A percentile compares a stretch with the other conserved stretches of the same genome.
Conservation (phyloP, 2,888 invertebrate genomes). For the Acronicta aceris region DNA sequence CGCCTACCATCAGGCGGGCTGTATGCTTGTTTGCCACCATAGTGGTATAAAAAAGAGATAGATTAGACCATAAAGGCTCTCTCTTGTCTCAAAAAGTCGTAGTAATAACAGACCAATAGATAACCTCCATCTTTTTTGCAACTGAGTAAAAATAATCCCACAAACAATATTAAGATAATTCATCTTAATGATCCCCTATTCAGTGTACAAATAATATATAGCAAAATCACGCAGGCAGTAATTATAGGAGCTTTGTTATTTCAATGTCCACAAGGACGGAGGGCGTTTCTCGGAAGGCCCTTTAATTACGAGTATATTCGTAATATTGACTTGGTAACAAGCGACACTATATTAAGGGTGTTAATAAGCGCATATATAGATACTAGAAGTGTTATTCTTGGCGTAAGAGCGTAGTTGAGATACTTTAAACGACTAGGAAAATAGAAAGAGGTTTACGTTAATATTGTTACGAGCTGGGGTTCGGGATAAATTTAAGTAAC, state of each 20-base stretch:
- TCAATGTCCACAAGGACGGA: slow-evolving; percentile 5
- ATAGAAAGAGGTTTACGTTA: too few species aligned
- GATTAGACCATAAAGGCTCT: too few species aligned
- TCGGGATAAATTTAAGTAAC: too few species aligned
- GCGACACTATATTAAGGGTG: slow-evolving; percentile 15
- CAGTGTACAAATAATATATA: slow-evolving; percentile 8
- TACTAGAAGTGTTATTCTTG: slow-evolving; percentile 2
- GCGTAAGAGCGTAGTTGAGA: neutral
- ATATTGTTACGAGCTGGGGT: too few species aligned
- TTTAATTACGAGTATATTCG: slow-evolving; percentile 22
- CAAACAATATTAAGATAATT: neutral
- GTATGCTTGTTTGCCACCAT: too few species aligned
- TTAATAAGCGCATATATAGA: neutral
- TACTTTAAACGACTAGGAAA: neutral
- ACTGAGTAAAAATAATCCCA: neutral
- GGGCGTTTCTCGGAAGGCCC: slow-evolving; percentile 12
- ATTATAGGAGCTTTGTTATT: slow-evolving; percentile 13
- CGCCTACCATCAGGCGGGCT: too few species aligned
- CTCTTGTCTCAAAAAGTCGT: too few species aligned
- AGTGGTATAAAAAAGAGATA: too few species aligned
- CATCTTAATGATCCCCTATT: slow-evolving; percentile 5
- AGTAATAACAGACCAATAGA: too few species aligned
- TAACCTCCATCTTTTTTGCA: too few species aligned
- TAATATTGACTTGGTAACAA: slow-evolving; percentile 19
- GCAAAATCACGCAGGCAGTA: slow-evolving; percentile 15